Base-by-base conservation (phyloP, 1,140 invertebrate genomes). In the Lucilia cuprina region DNA sequence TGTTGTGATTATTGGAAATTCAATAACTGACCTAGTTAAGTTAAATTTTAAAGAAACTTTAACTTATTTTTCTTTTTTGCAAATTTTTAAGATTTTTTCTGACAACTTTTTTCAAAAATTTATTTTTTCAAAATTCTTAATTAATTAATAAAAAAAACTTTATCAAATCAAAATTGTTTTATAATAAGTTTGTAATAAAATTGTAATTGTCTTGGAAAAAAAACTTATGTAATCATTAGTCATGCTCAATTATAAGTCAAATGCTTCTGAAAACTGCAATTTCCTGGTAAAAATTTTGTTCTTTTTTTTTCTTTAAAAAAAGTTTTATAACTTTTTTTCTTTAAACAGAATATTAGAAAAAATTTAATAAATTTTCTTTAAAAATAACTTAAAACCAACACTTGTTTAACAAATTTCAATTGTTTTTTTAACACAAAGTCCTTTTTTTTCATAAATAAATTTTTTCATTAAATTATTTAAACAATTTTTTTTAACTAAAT, bases 1-100 rank as follows among this genome's bases (percentile, higher is more conserved):
- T 74, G 21, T 83, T 74, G 19, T 50, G 21, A 80, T 78, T 60
- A 82, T 60, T 84, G 84, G 86, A 89, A 90, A 89, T 87, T 89
- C 88, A 88, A 90, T 89, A 89, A 89, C 88, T 90, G 89, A 90
- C 89, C 89, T 89, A 89, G 85, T 88, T 90, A 87, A 85, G 85
- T 41, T 78, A 60, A 30, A 17, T 41, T 34, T 82, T 41, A 19
- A 65, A 84, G 80, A 82, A 74, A 78, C 17, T 78, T 41, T 21
- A 5, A 41, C 4, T 19, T 78, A 35, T 78, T 78, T 41, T 78
- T n/a, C 3, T 30, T 2, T 30, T 30, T 30, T 3, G 25, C 25
- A 30, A 30, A 30, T 30, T 78, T 41, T 13, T 77, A 47, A 50
- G n/a, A 50, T 49, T 50, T 19, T 80, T 49, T 17, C 2, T n/a